Evolutionary conservation across 1,140 invertebrate genomes (phyloP), one percentile per base, ranked within the genome.

Genomic region (Nymphalis io): DNA sequence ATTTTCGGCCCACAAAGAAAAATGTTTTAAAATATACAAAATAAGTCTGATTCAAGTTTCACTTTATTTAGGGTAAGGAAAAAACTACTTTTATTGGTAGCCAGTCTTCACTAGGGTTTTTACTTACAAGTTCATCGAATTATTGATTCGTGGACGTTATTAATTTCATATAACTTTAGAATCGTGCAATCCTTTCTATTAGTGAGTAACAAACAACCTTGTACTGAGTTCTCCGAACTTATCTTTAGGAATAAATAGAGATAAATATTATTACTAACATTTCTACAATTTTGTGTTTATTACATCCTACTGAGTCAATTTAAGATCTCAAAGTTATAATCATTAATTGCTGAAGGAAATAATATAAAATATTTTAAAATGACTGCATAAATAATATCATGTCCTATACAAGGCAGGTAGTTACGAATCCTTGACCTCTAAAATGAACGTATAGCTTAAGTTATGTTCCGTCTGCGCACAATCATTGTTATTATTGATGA

Each of bases 351-450:
- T 48, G 12, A 27, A 40, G 23, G 39, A 21, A 20, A 59, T 27
- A 59, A 23, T 10, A 51, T n/a, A 23, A 57, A 21, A 58, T 20
- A 51, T 60, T 48, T 38, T 63, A 48, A 69, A 65, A 64, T 61
- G 20, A 76, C 48, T 21, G 55, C 66, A 67, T 68, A 64, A 63
- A 59, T 71, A 68, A 68, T 75, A 53, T 70, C 58, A 68, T 55
- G 70, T 73, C 51, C 74, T 72, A 58, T 72, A 75, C 69, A 68
- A 69, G 46, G 42, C 57, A 73, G 59, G 48, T 59, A 40, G 65
- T 53, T 70, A 23, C 38, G 39, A 39, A 68, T 65, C 62, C 77
- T 78, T 81, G 80, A 84, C 77, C 79, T 79, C 77, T 79, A 72
- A 78, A 77, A 74, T 75, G 69, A 76, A 76, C 66, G 33, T 67